A percentile compares a stretch with the other conserved stretches of the same genome.
Conservation (phyloP, 2,888 invertebrate genomes). For the Hipparchia semele region DNA sequence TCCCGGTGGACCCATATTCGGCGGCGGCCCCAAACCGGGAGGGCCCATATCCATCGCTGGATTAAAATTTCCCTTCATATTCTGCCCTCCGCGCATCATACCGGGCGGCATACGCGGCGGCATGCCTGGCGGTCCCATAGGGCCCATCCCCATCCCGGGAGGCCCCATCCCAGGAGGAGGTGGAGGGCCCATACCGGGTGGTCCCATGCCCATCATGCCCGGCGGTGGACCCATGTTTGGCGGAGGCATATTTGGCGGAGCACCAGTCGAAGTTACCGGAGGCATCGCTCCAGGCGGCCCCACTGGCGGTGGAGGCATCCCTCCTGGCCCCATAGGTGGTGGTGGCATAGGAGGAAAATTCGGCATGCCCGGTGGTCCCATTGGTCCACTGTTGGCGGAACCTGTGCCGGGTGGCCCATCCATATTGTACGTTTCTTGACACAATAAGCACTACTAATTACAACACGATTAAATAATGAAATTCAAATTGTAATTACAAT, state of each 20-base stretch:
- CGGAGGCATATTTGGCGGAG: constrained; percentile 49
- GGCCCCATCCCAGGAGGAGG: constrained; percentile 58
- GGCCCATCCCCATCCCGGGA: constrained; percentile 59
- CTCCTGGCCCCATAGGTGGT: constrained; percentile 46
- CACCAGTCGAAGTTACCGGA: constrained; percentile 52
- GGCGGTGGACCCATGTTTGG: constrained; percentile 54
- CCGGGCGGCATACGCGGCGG: constrained; percentile 67
- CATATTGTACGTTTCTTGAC: constrained; percentile 49
- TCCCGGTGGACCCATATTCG: constrained; percentile 63
- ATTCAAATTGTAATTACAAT: not conserved
- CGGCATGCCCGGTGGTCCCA: constrained; percentile 53
- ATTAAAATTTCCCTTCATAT: constrained; percentile 60
- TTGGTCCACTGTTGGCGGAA: constrained; percentile 60
- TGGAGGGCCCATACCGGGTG: constrained; percentile 54
- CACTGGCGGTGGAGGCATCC: constrained; percentile 50
- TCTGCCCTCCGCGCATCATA: constrained; percentile 67
- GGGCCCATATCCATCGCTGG: constrained; percentile 72
- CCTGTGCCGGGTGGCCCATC: constrained; percentile 73
- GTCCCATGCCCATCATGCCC: constrained; percentile 54
- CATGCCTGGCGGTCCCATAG: constrained; percentile 65
- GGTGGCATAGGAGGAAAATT: constrained; percentile 52
- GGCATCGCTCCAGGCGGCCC: constrained; percentile 47
- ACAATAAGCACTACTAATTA: constrained; percentile 1
- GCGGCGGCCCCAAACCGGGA: constrained; percentile 73
- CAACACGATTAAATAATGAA: not conserved